Base-by-base conservation (phyloP, 1,140 invertebrate genomes). In the Branchinecta lynchi region DNA sequence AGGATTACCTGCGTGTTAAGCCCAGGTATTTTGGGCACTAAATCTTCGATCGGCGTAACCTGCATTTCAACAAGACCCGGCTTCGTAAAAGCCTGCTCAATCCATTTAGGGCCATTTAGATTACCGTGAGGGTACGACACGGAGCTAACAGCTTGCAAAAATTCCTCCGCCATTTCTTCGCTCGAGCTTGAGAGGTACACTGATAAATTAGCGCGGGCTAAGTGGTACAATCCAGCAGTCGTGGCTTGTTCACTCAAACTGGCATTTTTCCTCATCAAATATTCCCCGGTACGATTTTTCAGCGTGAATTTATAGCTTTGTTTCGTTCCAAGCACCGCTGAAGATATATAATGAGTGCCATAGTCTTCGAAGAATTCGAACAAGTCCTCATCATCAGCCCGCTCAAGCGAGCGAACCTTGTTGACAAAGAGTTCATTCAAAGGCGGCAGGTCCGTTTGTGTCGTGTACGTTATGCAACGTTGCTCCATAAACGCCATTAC, bases 351-450 rank as follows among this genome's bases (percentile, higher is more conserved):
- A 68, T 68, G 68, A n/a, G 68, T 68, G 10, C 68, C 68, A 46
- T 68, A 68, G 43, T 68, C 43, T 68, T 68, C 68, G 45, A 68
- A 68, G 45, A 68, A 68, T 43, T 68, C 68, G 43, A 44, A 45
- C 45, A 68, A 45, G 43, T 68, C 68, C 21, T 68, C 68, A 8
- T 68, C 68, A 21, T 68, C 68, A 45, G 43, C 68, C 10, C 46
- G 68, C 51, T 68, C 44, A 21, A 46, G 21, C 44, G 51, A 21
- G 7, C 68, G 43, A 60, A 60, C 12, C 51, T 60, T 60, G 51
- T 60, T 60, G 12, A 60, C 12, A 60, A 60, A 60, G 51, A 60
- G 51, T 60, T 60, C 51, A 46, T 68, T 68, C 68, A 68, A 44
- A 44, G 68, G 44, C 10, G 68, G 44, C 32, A 46, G 20, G 43